These are phyloP conservation scores for Sericinus montela DNA, from an alignment of 2,888 invertebrate species.

Conservation along the genomic window DNA sequence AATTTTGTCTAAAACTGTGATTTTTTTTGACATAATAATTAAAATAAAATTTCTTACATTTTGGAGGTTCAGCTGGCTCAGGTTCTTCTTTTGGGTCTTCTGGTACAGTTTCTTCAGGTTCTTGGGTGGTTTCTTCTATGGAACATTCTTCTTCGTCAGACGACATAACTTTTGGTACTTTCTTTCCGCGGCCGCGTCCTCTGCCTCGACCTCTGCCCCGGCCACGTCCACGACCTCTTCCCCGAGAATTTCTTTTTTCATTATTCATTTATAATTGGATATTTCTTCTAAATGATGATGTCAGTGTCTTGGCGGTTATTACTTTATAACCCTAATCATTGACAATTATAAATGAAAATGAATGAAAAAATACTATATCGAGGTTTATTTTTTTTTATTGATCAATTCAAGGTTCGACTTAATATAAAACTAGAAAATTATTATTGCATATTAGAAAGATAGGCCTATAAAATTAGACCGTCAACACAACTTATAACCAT, in stretches of 20 bases:
- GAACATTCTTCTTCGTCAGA: conserved; percentile 80
- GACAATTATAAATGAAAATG: no score
- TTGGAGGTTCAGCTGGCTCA: conserved; percentile 65
- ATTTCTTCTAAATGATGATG: conserved; percentile 9
- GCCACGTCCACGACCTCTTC: conserved; percentile 88
- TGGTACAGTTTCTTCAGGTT: conserved; percentile 64
- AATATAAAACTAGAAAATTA: no score
- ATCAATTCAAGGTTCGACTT: no score
- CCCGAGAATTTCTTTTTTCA: conserved; percentile 82
- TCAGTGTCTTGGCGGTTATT: conserved; percentile 5
- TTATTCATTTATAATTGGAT: conserved; percentile 51
- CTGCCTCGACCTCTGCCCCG: conserved; percentile 87
- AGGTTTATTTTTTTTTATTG: no score
- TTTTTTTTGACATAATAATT: no score
- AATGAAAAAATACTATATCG: no score
- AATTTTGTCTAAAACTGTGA: no score
- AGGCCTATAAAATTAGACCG: no score
- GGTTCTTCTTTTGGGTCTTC: conserved; percentile 70
- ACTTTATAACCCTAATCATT: background rate
- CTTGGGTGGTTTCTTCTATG: conserved; percentile 72
- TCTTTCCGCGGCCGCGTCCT: conserved; percentile 85
- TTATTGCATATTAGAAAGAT: no score
- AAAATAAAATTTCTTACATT: conserved; percentile 52
- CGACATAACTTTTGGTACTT: conserved; percentile 84
- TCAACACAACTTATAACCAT: no score